Evolutionary conservation across 2,113 vertebrate genomes (phyloP), one percentile per base, ranked within the genome.

Genomic region (Pterocles orientalis): DNA sequence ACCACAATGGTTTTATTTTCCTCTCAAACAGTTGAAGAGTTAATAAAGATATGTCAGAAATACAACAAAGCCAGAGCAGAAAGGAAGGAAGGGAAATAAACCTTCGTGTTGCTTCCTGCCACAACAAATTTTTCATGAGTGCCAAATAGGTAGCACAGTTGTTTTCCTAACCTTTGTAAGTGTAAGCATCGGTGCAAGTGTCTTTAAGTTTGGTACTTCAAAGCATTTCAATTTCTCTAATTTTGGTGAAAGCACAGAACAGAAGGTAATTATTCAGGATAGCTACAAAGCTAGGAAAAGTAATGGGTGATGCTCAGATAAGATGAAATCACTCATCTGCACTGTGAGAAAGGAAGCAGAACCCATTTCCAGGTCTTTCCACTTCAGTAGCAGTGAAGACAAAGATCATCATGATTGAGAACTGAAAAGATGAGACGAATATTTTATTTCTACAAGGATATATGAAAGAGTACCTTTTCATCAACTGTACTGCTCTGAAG

Each of bases 351-450:
- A 86, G 23, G 34, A 87, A 94, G 66, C 29, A 82, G 66, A 95
- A 85, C 34, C 34, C n/a, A 80, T 95, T 95, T 95, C n/a, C 62
- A 90, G 75, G 62, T 80, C 79, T 95, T 95, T 93, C 90, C 54
- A 77, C 62, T 95, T 94, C 78, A 90, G 47, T 54, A 90, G 31
- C 41, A 88, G 33, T 73, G 54, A 88, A 70, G 82, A 76, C 70
- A 64, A 91, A 54, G 54, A 71, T 80, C n/a, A 69, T 70, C n/a
- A 39, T 77, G 78, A 86, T 8, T 66, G 64, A 90, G 28, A 79
- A 65, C 50, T 69, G 78, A 93, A 80, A 94, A 95, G 71, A 77
- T 58, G 54, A 16, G 58, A 85, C 0, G 0, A 86, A 62, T 88
- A 34, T 70, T 95, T 94, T 81, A 83, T 92, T 92, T 86, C 70